Base-by-base conservation (phyloP, 2,888 invertebrate species). In the Seira ritae region DNA sequence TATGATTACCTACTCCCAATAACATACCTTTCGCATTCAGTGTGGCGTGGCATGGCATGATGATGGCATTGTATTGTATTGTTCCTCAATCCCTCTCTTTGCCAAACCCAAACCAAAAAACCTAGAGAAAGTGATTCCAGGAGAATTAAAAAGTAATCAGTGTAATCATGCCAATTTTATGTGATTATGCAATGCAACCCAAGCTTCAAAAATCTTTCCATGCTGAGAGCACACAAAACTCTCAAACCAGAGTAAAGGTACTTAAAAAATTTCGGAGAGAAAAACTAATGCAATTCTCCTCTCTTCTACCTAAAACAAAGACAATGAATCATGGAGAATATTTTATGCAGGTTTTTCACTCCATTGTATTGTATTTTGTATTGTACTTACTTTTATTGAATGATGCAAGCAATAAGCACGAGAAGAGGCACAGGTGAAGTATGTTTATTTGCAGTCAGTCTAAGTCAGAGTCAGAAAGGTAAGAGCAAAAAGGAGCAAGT, bases 101-200 rank as follows among this genome's bases (percentile, higher is more conserved):
- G 6, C 42, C 42, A 42, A 12, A 12, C 20, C n/a, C n/a, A n/a
- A n/a, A n/a, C n/a, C n/a, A n/a, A n/a, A n/a, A 31, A 31, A 31
- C 31, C 31, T 31, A 75, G 67, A 67, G 67, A 75, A 67, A 74
- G 74, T 66, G 20, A n/a, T 12, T 22, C 65, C 12, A 37, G 23
- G 17, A 72, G 42, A 79, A n/a, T 19, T 24, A 68, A 77, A 66
- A 72, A 73, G 72, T 79, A 74, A 80, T 80, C 55, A 69, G 74
- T 80, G 73, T 69, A 74, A 75, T 74, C 70, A 80, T 75, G 74
- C 66, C 75, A 80, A 50, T 80, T 80, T 80, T 80, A 75, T 75
- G 75, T 50, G 80, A 66, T 70, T 55, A 80, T 50, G 31, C 22
- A 80, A 73, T 73, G 73, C 67, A 80, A 60, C 20, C 23, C 68